Conservation (phyloP, 2,113 vertebrate species). For the Ctenodactylus gundi region DNA sequence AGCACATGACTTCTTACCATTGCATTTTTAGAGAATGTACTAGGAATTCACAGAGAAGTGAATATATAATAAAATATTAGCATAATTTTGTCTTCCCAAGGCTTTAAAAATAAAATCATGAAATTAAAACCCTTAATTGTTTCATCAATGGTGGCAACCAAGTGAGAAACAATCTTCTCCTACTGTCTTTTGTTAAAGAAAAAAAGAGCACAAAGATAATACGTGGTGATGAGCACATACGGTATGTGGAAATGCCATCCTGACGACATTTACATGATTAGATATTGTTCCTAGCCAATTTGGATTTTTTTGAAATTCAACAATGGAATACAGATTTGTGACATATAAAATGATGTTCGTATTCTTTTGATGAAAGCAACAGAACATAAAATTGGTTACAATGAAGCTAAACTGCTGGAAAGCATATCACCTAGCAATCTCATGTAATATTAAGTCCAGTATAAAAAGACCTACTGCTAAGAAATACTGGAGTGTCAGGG, state of each 20-base stretch:
- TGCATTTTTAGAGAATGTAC: not conserved
- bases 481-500: not conserved
- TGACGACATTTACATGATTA: not conserved
- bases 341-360: not conserved
- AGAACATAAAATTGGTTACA: not conserved
- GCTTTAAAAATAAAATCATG: not conserved
- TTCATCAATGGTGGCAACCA: not conserved
- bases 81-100: not conserved
- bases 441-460: not conserved
- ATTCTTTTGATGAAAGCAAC: not conserved
- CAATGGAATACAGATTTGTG: not conserved
- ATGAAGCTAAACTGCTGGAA: not conserved
- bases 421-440: not conserved
- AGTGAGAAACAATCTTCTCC: not conserved
- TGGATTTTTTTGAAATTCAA: not conserved
- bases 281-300: not conserved
- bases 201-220: not conserved
- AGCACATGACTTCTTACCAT: not conserved
- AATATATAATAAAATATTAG: not conserved
- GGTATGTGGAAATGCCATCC: slow-evolving; percentile 20
- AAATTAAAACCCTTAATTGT: not conserved
- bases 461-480: not conserved
- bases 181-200: not conserved
- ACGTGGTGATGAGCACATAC: not conserved
- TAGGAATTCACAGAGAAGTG: not conserved